Evolutionary conservation across 2,888 invertebrate genomes (phyloP), one percentile per base, ranked within the genome.

Genomic region (Sycophila texana): DNA sequence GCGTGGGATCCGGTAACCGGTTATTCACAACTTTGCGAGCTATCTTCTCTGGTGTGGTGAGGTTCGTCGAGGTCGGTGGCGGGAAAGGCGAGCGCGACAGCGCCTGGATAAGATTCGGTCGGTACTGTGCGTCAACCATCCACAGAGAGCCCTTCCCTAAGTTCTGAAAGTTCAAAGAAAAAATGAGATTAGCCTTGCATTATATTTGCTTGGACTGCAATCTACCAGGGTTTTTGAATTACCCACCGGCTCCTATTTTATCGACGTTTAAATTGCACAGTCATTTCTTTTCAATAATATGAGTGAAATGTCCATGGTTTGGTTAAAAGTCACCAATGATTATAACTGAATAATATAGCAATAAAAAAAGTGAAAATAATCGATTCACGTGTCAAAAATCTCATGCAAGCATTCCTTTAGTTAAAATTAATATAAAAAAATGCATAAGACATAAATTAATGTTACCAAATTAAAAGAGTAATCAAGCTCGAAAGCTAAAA

Each of bases 101-200:
- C 4, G 98, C 97, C 92, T 98, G 96, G 83, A 96, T 92, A 81
- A 96, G 92, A 89, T 97, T 97, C 77, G 97, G 96, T 83, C 98
- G 94, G 90, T 96, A 98, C 83, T 96, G 95, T 10, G 97, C 96
- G 89, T 98, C 98, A 4, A 98, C 98, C 87, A 97, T 98, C 98
- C 98, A 98, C 77, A 98, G 91, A 0, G 98, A 98, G 63, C 98
- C 98, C 91, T 98, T 98, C 60, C 98, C 98, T 85, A 98, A 93
- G 85, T 97, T 97, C 96, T 96, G 89, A 66, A 92, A 18, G 5
- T 55, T n/a, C 0, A 55, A 22, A 2, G n/a, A 67, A 14, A 14
- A 13, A 22, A 26, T 26, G 39, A 58, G 18, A 3, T 55, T 18
- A 22, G 18, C 60, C n/a, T 60, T 39, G 39, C 2, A 2, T 30